phyloP scores from a whole-genome alignment of 2,888 invertebrate species.

The Silvanus unidentatus region DNA sequence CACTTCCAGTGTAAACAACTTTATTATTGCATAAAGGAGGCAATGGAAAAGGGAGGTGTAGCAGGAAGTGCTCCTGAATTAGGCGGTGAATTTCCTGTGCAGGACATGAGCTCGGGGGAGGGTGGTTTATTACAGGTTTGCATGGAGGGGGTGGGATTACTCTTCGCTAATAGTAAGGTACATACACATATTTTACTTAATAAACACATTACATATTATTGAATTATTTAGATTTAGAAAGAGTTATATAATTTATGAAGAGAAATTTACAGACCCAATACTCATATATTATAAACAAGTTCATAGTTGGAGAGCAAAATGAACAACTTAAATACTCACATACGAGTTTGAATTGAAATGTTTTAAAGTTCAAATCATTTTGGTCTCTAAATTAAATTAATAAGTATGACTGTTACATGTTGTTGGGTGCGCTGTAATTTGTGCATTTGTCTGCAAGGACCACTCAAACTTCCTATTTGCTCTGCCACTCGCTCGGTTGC shows the following conservation, averaged over 20 bases:
- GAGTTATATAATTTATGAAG: too few species aligned
- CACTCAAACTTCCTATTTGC: slow-evolving; percentile 66
- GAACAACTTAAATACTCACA: too few species aligned
- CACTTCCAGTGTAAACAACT: slow-evolving; percentile 86
- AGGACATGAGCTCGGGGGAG: slow-evolving; percentile 94
- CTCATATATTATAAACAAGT: too few species aligned
- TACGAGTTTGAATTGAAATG: too few species aligned
- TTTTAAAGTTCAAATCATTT: slow-evolving; percentile 6
- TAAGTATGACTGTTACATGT: slow-evolving; percentile 38
- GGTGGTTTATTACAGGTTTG: slow-evolving; percentile 97
- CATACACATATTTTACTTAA: background rate
- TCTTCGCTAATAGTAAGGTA: slow-evolving; percentile 99
- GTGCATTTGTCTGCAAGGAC: slow-evolving; percentile 65
- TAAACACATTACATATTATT: background rate
- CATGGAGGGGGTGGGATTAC: slow-evolving; percentile 98
- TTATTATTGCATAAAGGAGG: slow-evolving; percentile 97
- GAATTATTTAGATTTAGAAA: too few species aligned
- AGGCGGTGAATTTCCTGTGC: slow-evolving; percentile 97
- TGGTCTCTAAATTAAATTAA: slow-evolving; percentile 13
- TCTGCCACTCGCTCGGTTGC: slow-evolving; percentile 47
- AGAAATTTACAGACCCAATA: too few species aligned
- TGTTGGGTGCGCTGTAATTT: slow-evolving; percentile 47
- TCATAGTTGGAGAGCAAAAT: slow-evolving; percentile 4
- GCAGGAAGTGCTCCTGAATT: slow-evolving; percentile 63
- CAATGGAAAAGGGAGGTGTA: slow-evolving; percentile 90